Conservation (phyloP, 2,113 vertebrate species). For the Nymphicus hollandicus region DNA sequence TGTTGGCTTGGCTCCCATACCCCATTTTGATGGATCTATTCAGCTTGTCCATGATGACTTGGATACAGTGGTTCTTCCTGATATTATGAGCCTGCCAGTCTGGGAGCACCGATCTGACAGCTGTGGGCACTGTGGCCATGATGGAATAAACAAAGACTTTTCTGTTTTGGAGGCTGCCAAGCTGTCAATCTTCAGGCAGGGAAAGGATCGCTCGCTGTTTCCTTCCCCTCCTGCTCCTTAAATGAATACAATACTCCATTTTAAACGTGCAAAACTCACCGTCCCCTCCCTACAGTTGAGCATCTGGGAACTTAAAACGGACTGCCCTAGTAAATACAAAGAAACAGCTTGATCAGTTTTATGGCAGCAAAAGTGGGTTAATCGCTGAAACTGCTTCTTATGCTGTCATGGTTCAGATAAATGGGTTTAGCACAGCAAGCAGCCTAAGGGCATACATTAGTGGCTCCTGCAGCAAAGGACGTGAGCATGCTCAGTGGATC, state of each 20-base stretch:
- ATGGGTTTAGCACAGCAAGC: conserved; percentile 24
- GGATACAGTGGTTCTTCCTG: neutral
- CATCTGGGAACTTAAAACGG: neutral
- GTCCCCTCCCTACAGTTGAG: neutral
- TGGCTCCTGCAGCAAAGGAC: neutral
- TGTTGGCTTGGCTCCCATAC: neutral
- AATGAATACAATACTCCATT: conserved; percentile 15
- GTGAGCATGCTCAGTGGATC: neutral
- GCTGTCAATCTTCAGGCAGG: neutral
- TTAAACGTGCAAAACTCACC: neutral
- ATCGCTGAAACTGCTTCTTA: neutral
- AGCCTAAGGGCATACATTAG: neutral
- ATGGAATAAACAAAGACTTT: conserved; percentile 17
- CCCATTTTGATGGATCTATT: neutral
- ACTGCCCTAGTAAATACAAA: neutral
- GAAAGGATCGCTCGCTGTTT: neutral
- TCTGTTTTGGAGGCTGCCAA: neutral
- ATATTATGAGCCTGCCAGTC: neutral
- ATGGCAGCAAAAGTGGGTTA: conserved; percentile 30
- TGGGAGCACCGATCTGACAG: neutral
- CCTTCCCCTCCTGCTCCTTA: neutral
- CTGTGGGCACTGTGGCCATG: neutral
- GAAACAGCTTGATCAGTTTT: conserved; percentile 26
- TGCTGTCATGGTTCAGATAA: conserved; percentile 24
- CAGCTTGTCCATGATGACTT: neutral